Evolutionary conservation across 2,888 invertebrate species (phyloP).

Genomic region (Cyclophora albipunctata): DNA sequence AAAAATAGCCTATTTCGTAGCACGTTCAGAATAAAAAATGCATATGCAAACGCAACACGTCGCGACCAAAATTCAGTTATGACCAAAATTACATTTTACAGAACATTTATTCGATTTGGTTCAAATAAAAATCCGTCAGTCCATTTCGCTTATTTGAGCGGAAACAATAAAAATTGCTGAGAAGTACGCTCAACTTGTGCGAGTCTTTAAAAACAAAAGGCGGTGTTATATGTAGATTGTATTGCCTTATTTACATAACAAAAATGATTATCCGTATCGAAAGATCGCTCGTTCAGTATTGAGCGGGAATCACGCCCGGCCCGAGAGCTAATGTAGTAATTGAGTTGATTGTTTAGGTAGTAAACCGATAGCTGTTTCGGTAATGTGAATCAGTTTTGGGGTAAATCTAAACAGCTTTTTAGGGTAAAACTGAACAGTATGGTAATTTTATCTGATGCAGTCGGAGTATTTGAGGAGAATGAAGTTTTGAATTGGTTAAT

Average conservation of each 20-base stretch:
- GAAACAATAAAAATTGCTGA: slow-evolving; percentile 13
- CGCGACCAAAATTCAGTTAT: slow-evolving; percentile 2
- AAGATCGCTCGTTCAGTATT: slow-evolving; percentile 7
- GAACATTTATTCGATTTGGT: not conserved
- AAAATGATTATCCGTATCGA: slow-evolving; percentile 43
- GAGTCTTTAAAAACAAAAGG: slow-evolving; percentile 29
- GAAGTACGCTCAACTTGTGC: slow-evolving; percentile 9
- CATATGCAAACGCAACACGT: not conserved
- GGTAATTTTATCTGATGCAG: no score
- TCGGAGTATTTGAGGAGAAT: no score
- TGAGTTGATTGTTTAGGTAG: slow-evolving; percentile 19
- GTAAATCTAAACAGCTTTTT: slow-evolving; percentile 17
- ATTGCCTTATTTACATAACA: slow-evolving; percentile 46
- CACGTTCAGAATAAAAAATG: no score
- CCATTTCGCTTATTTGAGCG: slow-evolving; percentile 3
- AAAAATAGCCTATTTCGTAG: no score
- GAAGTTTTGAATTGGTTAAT: no score
- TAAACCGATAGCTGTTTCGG: slow-evolving; percentile 18
- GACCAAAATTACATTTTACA: no score
- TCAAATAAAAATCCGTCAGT: slow-evolving; percentile 6
- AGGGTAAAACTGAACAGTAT: slow-evolving; percentile 1
- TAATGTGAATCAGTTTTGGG: slow-evolving; percentile 8
- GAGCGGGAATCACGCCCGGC: slow-evolving; percentile 8
- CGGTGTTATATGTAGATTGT: slow-evolving; percentile 36
- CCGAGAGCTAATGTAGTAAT: slow-evolving; percentile 11